Evolutionary conservation across 2,113 vertebrate genomes (phyloP).

Genomic region (Pampusana beccarii): DNA sequence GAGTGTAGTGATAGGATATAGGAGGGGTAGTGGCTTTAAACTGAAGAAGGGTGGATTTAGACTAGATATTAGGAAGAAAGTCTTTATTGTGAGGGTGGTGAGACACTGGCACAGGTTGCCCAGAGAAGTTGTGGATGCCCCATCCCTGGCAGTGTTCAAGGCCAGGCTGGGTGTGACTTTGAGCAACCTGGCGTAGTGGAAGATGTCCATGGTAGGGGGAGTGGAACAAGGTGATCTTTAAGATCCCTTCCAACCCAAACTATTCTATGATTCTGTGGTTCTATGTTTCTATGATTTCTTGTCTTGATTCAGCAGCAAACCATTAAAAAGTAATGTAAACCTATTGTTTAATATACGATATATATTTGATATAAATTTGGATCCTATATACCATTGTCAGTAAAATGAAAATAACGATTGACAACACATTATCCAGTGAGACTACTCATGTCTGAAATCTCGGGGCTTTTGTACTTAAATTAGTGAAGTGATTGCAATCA

Average conservation of each 20-base stretch:
- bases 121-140: no score
- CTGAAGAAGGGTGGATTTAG: background rate
- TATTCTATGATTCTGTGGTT: background rate
- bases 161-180: background rate
- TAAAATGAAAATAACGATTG: background rate
- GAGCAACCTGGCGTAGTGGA: background rate
- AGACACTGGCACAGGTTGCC: background rate
- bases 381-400: background rate
- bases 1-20: no score
- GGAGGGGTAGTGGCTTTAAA: background rate
- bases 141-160: background rate
- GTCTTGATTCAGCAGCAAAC: background rate
- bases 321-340: background rate
- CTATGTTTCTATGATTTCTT: background rate
- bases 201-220: no score
- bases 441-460: background rate
- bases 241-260: background rate
- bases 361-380: background rate
- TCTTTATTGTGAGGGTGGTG: background rate
- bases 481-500: background rate
- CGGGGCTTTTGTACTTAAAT: background rate
- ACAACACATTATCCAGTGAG: background rate
- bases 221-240: background rate
- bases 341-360: background rate
- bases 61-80: background rate